Evolutionary conservation across 2,888 invertebrate genomes (phyloP), one percentile per base, ranked within the genome.

Genomic region (Caenorhabditis sp.): DNA sequence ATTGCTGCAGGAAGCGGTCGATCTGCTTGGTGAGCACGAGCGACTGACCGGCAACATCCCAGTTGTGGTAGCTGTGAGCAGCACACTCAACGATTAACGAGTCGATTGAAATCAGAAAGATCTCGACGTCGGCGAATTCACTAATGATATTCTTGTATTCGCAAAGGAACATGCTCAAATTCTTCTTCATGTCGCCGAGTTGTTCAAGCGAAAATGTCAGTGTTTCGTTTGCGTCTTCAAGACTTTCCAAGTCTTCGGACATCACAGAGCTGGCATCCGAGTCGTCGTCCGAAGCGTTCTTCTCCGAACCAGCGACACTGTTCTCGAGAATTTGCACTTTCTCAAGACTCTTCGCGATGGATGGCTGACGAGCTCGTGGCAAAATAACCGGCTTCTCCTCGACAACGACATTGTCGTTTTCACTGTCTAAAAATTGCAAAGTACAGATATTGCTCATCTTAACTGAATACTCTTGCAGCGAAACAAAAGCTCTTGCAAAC

Each of bases 51-150:
- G 88, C 89, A 8, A 91, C 84, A 26, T 84, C 84, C 90, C 90
- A 89, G 60, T 91, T 90, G 78, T 91, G 91, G 77, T 91, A 91
- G 44, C 71, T 78, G 78, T 91, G 91, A 20, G 90, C 89, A n/a
- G 86, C 79, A 26, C 90, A 83, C 67, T 91, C 91, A 18, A 90
- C 68, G 26, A 91, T 79, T 44, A 91, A 61, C 28, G 88, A 88
- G 83, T 91, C 91, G 44, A 90, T 56, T 0, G 88, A 89, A 53
- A 91, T 89, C 47, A 91, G 67, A 67, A 91, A 91, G 35, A 91
- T 89, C 77, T 91, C 91, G 11, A 90, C 90, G 61, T 91, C 90
- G 6, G 91, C 91, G 76, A 91, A 91, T 60, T 91, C 91, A 22
- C 84, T 76, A 51, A 90, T 88, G 61, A 91, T 89, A 64, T 91